Evolutionary conservation across 2,113 vertebrate genomes (phyloP).

Genomic region (Struthidea cinerea): DNA sequence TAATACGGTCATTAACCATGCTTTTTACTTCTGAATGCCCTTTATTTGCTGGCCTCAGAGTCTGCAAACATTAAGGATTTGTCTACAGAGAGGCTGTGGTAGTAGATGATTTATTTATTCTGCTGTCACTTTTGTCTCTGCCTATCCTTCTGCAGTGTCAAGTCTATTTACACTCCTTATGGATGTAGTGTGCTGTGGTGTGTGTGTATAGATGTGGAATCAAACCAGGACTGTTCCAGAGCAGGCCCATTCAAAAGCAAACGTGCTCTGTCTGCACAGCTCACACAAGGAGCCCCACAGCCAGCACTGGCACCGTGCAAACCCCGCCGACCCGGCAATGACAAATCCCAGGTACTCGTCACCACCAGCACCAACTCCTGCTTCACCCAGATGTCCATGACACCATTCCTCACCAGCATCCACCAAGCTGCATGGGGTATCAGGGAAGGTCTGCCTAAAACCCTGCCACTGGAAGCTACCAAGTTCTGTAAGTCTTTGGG

Average conservation of each 20-base stretch:
- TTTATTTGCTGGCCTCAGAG: neutral
- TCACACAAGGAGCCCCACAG: neutral
- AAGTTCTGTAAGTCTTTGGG: neutral
- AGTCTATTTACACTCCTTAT: neutral
- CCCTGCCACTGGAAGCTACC: neutral
- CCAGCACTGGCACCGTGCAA: neutral
- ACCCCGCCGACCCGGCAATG: accelerated
- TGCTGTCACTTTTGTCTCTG: neutral
- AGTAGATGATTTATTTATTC: slow-evolving; percentile 15
- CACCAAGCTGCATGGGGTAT: accelerated
- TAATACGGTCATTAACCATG: neutral
- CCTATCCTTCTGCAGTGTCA: neutral
- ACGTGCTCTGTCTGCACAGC: accelerated
- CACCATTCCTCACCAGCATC: accelerated
- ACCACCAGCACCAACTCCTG: neutral
- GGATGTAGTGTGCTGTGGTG: neutral
- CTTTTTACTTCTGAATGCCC: neutral
- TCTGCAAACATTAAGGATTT: neutral
- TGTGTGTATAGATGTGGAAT: neutral
- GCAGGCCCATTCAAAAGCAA: neutral
- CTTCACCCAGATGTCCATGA: neutral
- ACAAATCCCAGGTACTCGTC: neutral
- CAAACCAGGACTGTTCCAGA: neutral
- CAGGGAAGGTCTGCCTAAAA: neutral
- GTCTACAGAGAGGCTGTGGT: neutral